Evolutionary conservation across 2,888 invertebrate species (phyloP).

Genomic region (Athripsodes cinereus): DNA sequence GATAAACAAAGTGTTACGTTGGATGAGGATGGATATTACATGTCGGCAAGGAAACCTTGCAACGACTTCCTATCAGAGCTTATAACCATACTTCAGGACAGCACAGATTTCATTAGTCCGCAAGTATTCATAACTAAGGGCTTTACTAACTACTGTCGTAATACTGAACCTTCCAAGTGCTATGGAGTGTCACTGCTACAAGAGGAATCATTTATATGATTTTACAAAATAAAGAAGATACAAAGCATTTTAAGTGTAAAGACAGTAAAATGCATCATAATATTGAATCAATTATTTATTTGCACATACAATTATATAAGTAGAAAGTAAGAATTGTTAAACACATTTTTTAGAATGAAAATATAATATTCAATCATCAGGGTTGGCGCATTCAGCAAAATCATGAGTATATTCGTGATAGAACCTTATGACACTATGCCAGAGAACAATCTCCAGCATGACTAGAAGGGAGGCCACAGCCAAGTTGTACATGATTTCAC

Average conservation of each 20-base stretch:
- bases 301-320: no score
- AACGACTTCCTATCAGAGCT: constrained; percentile 41
- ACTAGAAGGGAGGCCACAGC: constrained; percentile 2
- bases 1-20: constrained; percentile 34
- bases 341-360: no score
- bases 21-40: constrained; percentile 37
- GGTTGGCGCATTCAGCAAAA: neutral
- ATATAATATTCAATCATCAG: neutral
- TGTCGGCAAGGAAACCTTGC: constrained; percentile 38
- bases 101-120: constrained; percentile 4
- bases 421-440: constrained; percentile 6
- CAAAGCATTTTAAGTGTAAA: no score
- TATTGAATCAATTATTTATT: no score
- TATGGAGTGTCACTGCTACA: constrained; percentile 12
- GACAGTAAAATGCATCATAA: no score
- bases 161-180: constrained; percentile 14
- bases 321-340: no score
- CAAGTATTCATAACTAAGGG: constrained; percentile 30
- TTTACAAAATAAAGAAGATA: no score
- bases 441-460: constrained; percentile 8
- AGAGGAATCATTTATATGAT: no score
- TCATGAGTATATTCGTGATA: neutral
- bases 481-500: neutral
- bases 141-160: constrained; percentile 33
- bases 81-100: constrained; percentile 29